Conservation (phyloP, 2,797 vertebrate genomes). For the Sebastiscus tertius region DNA sequence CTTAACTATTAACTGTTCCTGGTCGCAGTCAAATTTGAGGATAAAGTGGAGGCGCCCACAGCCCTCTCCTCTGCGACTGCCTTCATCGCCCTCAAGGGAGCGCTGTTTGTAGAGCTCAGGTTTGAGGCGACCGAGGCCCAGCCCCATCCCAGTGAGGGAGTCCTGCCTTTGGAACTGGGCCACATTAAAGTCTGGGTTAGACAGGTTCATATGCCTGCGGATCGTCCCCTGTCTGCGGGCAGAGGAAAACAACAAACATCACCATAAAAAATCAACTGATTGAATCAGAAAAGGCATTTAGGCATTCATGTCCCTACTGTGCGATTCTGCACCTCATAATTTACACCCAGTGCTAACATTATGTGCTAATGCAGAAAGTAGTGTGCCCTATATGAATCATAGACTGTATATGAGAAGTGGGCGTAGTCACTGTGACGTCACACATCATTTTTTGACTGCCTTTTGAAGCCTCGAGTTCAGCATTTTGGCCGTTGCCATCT, state of each 20-base stretch:
- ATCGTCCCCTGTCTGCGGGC: constrained; percentile 86
- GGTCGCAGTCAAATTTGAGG: constrained; percentile 95
- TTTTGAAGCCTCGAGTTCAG: no score
- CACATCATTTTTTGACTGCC: no score
- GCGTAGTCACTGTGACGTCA: no score
- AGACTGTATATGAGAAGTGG: no score
- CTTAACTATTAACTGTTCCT: constrained; percentile 98
- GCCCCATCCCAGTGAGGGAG: constrained; percentile 92
- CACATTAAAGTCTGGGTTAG: constrained; percentile 97
- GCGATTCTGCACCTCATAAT: background rate
- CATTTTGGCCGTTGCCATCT: no score
- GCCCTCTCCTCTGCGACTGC: constrained; percentile 85
- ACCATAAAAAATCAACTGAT: background rate
- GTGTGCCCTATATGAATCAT: no score
- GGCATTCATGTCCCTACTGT: background rate
- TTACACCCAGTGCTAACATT: background rate
- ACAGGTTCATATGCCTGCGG: constrained; percentile 95
- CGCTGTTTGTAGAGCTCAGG: constrained; percentile 98
- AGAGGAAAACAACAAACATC: constrained; percentile 27
- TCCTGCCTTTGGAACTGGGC: constrained; percentile 97
- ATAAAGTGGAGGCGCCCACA: constrained; percentile 96
- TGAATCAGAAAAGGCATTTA: background rate
- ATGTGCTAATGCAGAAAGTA: no score
- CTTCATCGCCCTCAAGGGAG: constrained; percentile 92
- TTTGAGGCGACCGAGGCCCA: constrained; percentile 93